These are phyloP conservation scores for Micromesistius poutassou DNA, from an alignment of 2,797 vertebrate genomes.

Conservation along the genomic window DNA sequence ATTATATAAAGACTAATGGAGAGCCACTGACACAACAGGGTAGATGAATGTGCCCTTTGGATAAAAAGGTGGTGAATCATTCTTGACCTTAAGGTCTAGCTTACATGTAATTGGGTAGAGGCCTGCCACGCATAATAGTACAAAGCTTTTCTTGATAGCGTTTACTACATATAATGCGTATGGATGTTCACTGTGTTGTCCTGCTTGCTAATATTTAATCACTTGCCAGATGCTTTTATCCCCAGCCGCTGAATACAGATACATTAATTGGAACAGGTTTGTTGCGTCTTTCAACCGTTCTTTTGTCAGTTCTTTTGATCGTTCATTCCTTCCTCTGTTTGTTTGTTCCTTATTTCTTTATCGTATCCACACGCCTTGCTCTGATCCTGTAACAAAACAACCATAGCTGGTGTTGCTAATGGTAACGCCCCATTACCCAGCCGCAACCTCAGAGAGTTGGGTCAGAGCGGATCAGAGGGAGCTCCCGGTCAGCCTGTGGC, in stretches of 20 bases:
- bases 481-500: background rate
- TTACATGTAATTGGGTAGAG: background rate
- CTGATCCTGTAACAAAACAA: conserved; percentile 31
- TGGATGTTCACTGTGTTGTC: background rate
- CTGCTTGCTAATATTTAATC: background rate
- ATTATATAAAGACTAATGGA: background rate
- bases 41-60: background rate
- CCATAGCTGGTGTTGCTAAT: conserved; percentile 61
- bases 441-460: conserved; percentile 9
- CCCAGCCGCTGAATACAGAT: background rate
- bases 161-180: background rate
- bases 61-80: background rate
- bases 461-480: conserved; percentile 46
- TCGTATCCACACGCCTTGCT: conserved; percentile 13
- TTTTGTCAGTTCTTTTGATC: background rate
- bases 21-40: background rate
- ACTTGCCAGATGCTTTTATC: background rate
- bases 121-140: background rate
- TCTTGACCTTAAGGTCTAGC: background rate
- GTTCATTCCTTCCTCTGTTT: background rate
- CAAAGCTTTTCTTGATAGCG: background rate
- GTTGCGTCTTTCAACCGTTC: background rate
- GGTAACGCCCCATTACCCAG: conserved; percentile 66
- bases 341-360: background rate
- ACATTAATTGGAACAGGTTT: background rate